Percentiles rank a stretch among this genome's conserved stretches.
These are phyloP conservation scores for Grus americana DNA, from an alignment of 2,113 vertebrate genomes.

Conservation along the genomic window DNA sequence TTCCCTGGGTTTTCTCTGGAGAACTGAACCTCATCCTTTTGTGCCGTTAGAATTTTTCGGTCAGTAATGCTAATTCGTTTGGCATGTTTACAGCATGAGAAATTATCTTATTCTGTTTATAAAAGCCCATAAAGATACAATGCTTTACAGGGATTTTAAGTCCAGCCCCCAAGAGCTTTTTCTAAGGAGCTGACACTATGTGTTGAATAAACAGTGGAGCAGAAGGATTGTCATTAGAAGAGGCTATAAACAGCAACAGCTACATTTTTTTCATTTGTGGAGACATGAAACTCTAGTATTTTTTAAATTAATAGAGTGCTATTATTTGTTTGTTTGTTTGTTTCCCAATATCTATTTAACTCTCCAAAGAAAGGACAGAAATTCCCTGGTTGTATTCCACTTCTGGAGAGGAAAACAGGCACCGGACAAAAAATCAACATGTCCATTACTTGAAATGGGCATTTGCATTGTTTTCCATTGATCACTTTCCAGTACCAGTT, in stretches of 20 bases:
- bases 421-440: neutral
- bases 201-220: neutral
- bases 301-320: neutral
- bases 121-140: neutral
- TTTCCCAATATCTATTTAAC: neutral
- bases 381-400: neutral
- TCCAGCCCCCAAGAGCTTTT: neutral
- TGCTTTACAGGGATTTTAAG: neutral
- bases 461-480: neutral
- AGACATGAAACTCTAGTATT: neutral
- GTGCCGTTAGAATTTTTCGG: neutral
- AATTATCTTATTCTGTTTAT: constrained; percentile 18
- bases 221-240: neutral
- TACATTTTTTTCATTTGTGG: neutral
- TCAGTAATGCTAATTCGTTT: neutral
- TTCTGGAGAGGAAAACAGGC: neutral
- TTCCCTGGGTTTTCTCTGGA: constrained; percentile 3
- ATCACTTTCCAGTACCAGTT: neutral
- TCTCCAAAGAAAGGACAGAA: neutral
- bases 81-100: neutral
- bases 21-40: constrained; percentile 3
- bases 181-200: neutral
- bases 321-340: neutral
- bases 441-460: neutral
- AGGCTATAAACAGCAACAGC: neutral